Percentiles rank a stretch among this genome's conserved stretches.
Evolutionary conservation across 2,888 invertebrate genomes (phyloP).

Genomic region (Autographa gamma): DNA sequence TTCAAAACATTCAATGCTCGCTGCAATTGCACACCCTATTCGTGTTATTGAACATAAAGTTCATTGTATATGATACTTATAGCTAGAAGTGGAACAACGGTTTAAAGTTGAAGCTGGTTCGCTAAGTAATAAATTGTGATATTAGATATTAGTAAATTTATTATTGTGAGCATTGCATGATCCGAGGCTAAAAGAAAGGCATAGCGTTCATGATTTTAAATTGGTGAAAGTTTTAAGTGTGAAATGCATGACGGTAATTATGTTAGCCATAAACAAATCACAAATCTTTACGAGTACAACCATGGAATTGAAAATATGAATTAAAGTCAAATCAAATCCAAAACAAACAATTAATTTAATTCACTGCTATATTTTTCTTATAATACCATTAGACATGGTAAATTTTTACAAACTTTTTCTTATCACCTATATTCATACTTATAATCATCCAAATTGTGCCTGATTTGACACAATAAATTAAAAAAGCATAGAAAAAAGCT

Average conservation of each 20-base stretch:
- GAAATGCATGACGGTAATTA: constrained; percentile 26
- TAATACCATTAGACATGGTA: too few species aligned
- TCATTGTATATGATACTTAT: constrained; percentile 44
- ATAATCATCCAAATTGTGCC: not conserved
- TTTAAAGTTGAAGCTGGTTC: constrained; percentile 37
- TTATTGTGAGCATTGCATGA: constrained; percentile 35
- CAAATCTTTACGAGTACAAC: not conserved
- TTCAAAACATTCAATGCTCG: constrained; percentile 52
- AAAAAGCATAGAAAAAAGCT: not conserved
- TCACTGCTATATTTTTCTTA: too few species aligned
- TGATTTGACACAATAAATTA: not conserved
- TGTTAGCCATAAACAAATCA: constrained; percentile 15
- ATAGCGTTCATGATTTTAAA: constrained; percentile 25
- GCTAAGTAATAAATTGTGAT: constrained; percentile 44
- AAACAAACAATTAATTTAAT: too few species aligned
- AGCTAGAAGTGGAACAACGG: constrained; percentile 39
- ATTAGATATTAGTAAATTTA: constrained; percentile 40
- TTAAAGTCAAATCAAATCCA: not conserved
- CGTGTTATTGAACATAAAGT: constrained; percentile 45
- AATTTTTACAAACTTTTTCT: too few species aligned
- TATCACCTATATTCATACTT: too few species aligned
- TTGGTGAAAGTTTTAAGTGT: constrained; percentile 34
- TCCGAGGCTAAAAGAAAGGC: constrained; percentile 22
- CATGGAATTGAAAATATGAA: not conserved
- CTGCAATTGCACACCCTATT: constrained; percentile 28